Percentiles rank a stretch among this genome's conserved stretches.
Conservation (phyloP, 2,113 vertebrate species). For the Origma solitaria region DNA sequence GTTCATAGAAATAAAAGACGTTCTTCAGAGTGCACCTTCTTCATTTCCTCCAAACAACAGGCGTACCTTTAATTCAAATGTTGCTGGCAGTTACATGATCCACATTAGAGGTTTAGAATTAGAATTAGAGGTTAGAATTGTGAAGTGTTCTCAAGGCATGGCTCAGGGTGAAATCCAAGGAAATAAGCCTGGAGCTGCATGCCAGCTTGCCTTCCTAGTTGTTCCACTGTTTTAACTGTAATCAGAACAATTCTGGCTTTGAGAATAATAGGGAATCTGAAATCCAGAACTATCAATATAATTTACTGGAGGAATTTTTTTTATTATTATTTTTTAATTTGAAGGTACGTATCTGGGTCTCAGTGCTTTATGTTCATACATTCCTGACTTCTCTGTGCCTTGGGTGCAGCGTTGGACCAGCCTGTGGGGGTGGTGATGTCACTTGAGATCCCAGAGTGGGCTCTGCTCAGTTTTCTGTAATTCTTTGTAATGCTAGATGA, state of each 20-base stretch:
- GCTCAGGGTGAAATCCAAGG: neutral
- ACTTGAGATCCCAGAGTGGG: neutral
- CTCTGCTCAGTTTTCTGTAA: neutral
- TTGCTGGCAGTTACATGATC: neutral
- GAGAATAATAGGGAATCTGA: neutral
- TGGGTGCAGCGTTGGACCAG: neutral
- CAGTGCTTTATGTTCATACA: rapidly evolving
- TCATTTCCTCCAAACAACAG: neutral
- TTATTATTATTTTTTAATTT: neutral
- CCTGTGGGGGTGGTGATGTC: too few relatives aligned
- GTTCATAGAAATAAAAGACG: neutral
- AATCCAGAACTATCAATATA: neutral
- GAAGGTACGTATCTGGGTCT: neutral
- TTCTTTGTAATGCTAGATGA: neutral
- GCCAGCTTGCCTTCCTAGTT: neutral
- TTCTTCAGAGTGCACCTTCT: neutral
- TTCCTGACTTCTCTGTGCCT: neutral
- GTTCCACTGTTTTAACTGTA: neutral
- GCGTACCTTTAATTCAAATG: neutral
- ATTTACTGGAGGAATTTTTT: neutral
- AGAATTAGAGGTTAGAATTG: too few relatives aligned
- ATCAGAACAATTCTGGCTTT: neutral
- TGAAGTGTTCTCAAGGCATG: neutral
- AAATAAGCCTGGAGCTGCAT: neutral
- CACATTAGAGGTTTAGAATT: neutral